phyloP scores from a whole-genome alignment of 2,797 vertebrate species.

The Crossoptilon crossoptilon region DNA sequence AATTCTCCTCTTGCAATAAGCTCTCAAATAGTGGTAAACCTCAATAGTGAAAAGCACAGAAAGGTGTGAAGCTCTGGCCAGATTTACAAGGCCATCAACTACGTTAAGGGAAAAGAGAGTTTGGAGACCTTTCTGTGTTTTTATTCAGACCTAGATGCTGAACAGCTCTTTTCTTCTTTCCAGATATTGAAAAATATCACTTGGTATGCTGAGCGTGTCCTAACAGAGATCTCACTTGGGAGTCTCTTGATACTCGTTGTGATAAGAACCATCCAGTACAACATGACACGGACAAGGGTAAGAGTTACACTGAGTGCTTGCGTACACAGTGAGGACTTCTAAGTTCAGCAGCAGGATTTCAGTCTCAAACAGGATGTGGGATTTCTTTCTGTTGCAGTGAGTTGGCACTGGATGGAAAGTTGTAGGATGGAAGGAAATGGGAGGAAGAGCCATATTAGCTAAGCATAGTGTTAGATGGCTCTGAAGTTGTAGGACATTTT shows the following conservation, averaged over 20 bases:
- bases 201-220: constrained; percentile 95
- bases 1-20: not conserved
- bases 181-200: constrained; percentile 95
- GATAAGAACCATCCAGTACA: constrained; percentile 98
- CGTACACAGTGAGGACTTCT: accelerated
- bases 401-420: not conserved
- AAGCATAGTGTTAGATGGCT: not conserved
- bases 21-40: not conserved
- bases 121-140: not conserved
- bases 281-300: constrained; percentile 98
- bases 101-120: not conserved
- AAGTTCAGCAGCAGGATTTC: not conserved
- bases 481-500: not conserved
- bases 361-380: not conserved
- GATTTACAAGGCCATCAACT: not conserved
- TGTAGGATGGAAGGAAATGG: not conserved
- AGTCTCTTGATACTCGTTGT: constrained; percentile 97
- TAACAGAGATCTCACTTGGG: constrained; percentile 97
- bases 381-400: not conserved
- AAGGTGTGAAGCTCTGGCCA: not conserved
- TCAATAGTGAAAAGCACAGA: not conserved
- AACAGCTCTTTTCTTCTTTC: not conserved
- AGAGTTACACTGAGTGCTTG: not conserved
- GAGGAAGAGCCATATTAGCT: not conserved
- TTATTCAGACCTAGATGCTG: not conserved